phyloP scores from a whole-genome alignment of 1,140 invertebrate genomes.

The Limonius californicus region DNA sequence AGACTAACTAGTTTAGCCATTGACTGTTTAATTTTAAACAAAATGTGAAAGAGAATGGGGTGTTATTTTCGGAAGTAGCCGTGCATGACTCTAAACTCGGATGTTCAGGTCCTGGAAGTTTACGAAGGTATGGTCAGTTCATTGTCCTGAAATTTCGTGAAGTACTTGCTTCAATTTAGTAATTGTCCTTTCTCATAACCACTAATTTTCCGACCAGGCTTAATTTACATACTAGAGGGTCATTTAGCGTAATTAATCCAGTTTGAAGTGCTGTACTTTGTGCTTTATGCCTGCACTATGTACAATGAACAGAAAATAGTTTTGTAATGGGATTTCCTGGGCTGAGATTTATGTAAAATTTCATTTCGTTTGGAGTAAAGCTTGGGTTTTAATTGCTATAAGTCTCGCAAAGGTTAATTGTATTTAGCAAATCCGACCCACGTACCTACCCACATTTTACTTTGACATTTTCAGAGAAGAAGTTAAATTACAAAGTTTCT shows the following conservation, averaged over 20 bases:
- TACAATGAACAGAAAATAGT: too few species aligned
- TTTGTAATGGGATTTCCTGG: too few species aligned
- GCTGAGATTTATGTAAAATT: too few species aligned
- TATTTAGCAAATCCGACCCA: too few species aligned
- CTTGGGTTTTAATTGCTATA: too few species aligned
- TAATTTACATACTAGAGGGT: not conserved
- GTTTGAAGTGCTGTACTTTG: not conserved
- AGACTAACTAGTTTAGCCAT: too few species aligned
- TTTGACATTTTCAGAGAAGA: too few species aligned
- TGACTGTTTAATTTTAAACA: too few species aligned
- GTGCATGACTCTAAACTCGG: not conserved
- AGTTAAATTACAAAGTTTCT: too few species aligned
- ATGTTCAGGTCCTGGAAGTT: slow-evolving; percentile 14
- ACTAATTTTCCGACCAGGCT: not conserved
- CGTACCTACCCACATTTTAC: too few species aligned
- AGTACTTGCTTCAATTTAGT: slow-evolving; percentile 51
- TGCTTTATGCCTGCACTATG: not conserved
- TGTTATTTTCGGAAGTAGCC: not conserved
- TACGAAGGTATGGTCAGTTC: slow-evolving; percentile 14
- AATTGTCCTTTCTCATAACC: not conserved
- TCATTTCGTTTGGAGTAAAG: too few species aligned
- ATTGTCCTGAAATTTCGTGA: slow-evolving; percentile 43
- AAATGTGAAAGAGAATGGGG: not conserved
- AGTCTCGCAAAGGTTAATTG: too few species aligned
- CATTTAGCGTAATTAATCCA: not conserved